phyloP scores from a whole-genome alignment of 2,113 vertebrate genomes.

The Ptilonorhynchus violaceus region DNA sequence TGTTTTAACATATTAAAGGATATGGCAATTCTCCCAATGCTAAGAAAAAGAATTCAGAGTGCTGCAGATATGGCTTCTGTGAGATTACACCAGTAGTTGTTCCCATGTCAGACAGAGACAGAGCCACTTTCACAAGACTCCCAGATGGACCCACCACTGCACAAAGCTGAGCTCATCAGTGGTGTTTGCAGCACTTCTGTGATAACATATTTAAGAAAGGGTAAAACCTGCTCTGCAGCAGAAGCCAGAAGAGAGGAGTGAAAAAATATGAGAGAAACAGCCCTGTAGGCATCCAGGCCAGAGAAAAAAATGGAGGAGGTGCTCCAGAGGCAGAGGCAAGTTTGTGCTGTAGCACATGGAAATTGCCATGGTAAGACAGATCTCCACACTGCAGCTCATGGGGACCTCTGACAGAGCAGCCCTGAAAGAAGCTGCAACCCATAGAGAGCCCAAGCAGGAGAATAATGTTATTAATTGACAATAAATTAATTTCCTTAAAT shows the following conservation, averaged over 20 bases:
- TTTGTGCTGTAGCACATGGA: not conserved
- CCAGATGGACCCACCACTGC: rapidly evolving
- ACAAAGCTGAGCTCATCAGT: not conserved
- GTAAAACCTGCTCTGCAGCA: not conserved
- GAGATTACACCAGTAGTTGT: not conserved
- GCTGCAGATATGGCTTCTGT: not conserved
- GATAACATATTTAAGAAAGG: not conserved
- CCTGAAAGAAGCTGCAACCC: not conserved
- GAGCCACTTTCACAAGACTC: not conserved
- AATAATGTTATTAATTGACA: not conserved
- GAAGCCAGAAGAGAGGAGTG: not conserved
- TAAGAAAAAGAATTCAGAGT: not conserved
- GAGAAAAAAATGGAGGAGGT: not conserved
- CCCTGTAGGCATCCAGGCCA: not conserved
- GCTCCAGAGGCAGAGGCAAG: not conserved
- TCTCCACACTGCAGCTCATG: not conserved
- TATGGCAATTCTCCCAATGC: not conserved
- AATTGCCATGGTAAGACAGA: not conserved
- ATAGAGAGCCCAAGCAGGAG: rapidly evolving
- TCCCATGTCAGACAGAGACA: not conserved
- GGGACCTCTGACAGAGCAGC: not conserved
- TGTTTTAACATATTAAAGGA: not conserved
- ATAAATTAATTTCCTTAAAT: not conserved
- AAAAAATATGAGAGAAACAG: not conserved
- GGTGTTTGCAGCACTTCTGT: not conserved